Percentiles rank a stretch among this genome's conserved stretches.
phyloP scores from a whole-genome alignment of 1,140 invertebrate genomes.

The Drosophila repletoides region DNA sequence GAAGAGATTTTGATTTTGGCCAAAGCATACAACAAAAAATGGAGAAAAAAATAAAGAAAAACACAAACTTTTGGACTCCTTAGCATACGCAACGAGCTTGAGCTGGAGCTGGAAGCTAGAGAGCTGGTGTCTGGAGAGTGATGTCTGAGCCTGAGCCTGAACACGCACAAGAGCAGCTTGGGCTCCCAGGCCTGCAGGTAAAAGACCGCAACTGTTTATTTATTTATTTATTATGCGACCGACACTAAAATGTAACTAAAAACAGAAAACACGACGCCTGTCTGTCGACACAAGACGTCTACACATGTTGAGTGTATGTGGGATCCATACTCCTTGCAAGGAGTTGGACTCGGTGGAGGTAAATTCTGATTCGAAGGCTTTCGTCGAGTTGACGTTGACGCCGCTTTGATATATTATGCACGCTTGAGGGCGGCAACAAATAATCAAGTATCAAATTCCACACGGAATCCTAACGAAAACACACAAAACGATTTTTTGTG shows the following conservation, averaged over 20 bases:
- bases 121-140: too few species aligned
- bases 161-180: constrained; percentile 45
- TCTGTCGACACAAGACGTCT: constrained; percentile 70
- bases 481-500: constrained; percentile 60
- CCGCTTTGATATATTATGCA: constrained; percentile 79
- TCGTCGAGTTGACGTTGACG: constrained; percentile 62
- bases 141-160: too few species aligned
- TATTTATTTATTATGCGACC: constrained; percentile 75
- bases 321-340: too few species aligned
- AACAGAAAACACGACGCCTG: constrained; percentile 24
- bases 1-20: constrained; percentile 45
- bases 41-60: not conserved
- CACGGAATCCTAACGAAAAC: constrained; percentile 77
- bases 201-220: constrained; percentile 67
- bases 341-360: too few species aligned
- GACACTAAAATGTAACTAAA: constrained; percentile 80
- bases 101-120: too few species aligned
- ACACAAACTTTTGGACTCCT: constrained; percentile 31
- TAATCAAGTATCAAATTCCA: constrained; percentile 80
- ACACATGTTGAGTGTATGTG: constrained; percentile 57
- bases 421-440: constrained; percentile 78
- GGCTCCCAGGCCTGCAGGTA: constrained; percentile 15
- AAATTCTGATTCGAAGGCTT: constrained; percentile 24
- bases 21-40: constrained; percentile 23
- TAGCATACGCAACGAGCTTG: constrained; percentile 74